phyloP scores from a whole-genome alignment of 2,113 vertebrate genomes.

The Corythoichthys haematopterus region DNA sequence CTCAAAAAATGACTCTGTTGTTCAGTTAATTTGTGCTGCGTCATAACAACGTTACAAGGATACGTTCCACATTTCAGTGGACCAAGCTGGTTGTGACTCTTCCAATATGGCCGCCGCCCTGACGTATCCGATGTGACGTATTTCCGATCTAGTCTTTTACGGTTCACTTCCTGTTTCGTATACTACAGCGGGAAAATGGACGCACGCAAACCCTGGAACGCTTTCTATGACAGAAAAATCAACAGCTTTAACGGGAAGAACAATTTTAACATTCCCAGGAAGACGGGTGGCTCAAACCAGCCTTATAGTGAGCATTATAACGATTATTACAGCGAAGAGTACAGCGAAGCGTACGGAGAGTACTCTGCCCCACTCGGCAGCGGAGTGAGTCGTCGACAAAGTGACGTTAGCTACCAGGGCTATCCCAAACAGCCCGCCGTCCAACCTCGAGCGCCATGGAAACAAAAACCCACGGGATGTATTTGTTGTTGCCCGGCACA shows the following conservation, averaged over 20 bases:
- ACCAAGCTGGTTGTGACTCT: neutral
- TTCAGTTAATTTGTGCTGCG: no score
- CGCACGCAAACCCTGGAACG: neutral
- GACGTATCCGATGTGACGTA: neutral
- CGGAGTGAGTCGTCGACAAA: neutral
- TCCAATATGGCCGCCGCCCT: neutral
- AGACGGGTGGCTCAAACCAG: neutral
- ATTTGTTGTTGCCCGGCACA: constrained; percentile 1
- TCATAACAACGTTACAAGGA: no score
- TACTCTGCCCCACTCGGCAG: neutral
- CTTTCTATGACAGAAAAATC: neutral
- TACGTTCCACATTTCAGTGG: no score
- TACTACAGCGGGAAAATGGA: neutral
- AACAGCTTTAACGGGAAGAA: neutral
- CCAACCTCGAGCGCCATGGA: neutral
- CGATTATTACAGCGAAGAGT: neutral
- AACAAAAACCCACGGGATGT: neutral
- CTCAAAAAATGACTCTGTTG: no score
- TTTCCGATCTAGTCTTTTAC: neutral
- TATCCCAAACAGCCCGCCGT: neutral
- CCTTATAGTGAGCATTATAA: neutral
- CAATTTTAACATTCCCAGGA: neutral
- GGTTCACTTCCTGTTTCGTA: neutral
- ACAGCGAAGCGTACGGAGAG: neutral
- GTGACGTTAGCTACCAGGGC: neutral